Evolutionary conservation across 2,113 vertebrate species (phyloP).

Genomic region (Elephantulus edwardii): DNA sequence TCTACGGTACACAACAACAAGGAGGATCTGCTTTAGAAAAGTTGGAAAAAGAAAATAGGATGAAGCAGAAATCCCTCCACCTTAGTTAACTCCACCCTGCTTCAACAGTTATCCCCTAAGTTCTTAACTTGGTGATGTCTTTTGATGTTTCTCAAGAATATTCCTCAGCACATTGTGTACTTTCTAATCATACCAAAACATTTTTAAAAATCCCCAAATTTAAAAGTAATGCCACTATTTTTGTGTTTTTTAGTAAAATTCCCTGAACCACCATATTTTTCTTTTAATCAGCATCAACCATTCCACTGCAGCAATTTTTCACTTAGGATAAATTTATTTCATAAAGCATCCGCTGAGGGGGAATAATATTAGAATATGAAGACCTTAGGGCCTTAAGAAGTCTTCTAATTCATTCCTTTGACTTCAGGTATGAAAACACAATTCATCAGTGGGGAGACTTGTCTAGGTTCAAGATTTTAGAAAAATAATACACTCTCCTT

Average conservation of each 20-base stretch:
- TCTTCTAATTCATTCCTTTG: constrained; percentile 49
- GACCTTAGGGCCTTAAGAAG: not conserved
- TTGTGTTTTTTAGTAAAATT: not conserved
- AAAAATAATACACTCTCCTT: not conserved
- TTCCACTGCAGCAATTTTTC: constrained; percentile 12
- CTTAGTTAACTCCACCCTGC: not conserved
- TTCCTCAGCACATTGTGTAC: not conserved
- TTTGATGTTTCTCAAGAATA: not conserved
- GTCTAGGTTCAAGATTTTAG: not conserved
- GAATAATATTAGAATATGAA: constrained; percentile 17
- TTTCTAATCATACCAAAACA: not conserved
- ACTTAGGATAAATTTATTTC: not conserved
- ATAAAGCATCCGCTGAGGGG: not conserved
- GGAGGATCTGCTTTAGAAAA: constrained; percentile 11
- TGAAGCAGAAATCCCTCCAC: not conserved
- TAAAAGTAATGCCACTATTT: not conserved
- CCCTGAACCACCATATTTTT: not conserved
- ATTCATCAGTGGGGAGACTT: constrained; percentile 18
- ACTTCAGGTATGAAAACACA: constrained; percentile 48
- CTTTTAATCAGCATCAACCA: not conserved
- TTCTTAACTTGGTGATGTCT: not conserved
- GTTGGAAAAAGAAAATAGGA: not conserved
- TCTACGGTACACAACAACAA: too few relatives aligned
- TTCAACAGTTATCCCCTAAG: not conserved
- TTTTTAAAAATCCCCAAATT: not conserved